These are phyloP conservation scores for Baccha elongata DNA, from an alignment of 2,888 invertebrate species.

Conservation along the genomic window DNA sequence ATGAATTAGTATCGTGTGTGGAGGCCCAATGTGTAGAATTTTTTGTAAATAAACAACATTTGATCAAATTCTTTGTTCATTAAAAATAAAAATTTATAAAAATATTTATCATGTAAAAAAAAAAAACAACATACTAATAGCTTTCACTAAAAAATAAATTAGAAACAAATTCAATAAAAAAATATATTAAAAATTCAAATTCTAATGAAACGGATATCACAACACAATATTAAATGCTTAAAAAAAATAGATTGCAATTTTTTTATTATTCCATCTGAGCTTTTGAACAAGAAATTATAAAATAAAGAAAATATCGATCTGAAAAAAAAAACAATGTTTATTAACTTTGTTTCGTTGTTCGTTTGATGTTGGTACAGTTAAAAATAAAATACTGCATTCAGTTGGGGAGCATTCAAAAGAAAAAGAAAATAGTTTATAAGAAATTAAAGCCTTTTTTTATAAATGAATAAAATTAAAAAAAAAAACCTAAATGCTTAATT, in stretches of 20 bases:
- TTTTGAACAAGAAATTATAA: neutral
- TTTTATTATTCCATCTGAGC: constrained; percentile 26
- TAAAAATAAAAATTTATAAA: constrained; percentile 27
- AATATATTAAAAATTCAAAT: constrained; percentile 33
- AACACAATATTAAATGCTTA: constrained; percentile 40
- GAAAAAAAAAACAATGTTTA: constrained; percentile 25
- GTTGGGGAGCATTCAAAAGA: constrained; percentile 62
- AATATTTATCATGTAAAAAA: constrained; percentile 27
- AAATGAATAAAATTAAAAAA: constrained; percentile 41
- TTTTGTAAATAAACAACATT: constrained; percentile 61
- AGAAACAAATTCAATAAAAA: constrained; percentile 25
- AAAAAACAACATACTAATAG: too few relatives aligned
- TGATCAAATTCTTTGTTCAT: constrained; percentile 41
- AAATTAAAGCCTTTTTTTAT: constrained; percentile 62
- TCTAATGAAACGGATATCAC: constrained; percentile 30
- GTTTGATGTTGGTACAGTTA: constrained; percentile 59
- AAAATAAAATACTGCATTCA: constrained; percentile 40
- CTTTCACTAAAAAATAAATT: constrained; percentile 43
- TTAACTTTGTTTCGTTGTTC: constrained; percentile 41
- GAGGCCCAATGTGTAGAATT: constrained; percentile 36
- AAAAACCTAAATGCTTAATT: constrained; percentile 54
- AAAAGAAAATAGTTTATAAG: constrained; percentile 63
- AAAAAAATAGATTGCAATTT: constrained; percentile 30
- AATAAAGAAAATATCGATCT: constrained; percentile 10
- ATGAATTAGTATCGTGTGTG: too few relatives aligned